A percentile compares a stretch with the other conserved stretches of the same genome.
Conservation (phyloP, 2,113 vertebrate species). For the Eonycteris spelaea region DNA sequence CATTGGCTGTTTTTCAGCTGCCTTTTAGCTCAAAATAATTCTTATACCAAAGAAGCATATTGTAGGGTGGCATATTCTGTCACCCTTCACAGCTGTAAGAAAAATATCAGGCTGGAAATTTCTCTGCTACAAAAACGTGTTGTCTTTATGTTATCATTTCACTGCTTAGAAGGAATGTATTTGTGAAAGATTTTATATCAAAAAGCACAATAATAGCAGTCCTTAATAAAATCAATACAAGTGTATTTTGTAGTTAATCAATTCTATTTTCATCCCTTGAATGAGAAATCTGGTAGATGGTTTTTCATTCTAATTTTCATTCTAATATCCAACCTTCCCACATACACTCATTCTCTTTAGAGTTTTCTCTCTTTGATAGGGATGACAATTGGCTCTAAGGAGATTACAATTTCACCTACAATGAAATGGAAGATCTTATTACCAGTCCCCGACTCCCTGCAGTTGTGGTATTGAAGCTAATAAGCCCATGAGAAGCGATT, state of each 20-base stretch:
- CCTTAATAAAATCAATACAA: constrained; percentile 3
- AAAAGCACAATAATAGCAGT: neutral
- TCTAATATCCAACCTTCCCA: neutral
- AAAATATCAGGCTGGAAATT: neutral
- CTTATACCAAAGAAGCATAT: neutral
- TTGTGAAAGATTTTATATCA: neutral
- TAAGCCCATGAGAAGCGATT: neutral
- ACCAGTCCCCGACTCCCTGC: neutral
- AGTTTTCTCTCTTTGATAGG: neutral
- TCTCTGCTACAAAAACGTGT: neutral
- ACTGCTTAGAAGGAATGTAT: neutral
- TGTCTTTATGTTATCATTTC: neutral
- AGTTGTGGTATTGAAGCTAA: neutral
- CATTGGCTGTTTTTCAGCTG: neutral
- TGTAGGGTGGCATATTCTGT: neutral
- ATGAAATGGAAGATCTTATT: constrained; percentile 45
- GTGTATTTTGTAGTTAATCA: neutral
- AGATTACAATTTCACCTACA: constrained; percentile 40
- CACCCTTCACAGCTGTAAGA: neutral
- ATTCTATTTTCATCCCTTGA: neutral
- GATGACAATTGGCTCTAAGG: neutral
- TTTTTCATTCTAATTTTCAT: constrained; percentile 26
- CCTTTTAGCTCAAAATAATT: neutral
- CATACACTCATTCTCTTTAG: neutral
- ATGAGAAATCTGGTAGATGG: neutral